Percentiles rank a stretch among this genome's conserved stretches.
phyloP scores from a whole-genome alignment of 2,113 vertebrate species.

The Potamarius usumacintae region DNA sequence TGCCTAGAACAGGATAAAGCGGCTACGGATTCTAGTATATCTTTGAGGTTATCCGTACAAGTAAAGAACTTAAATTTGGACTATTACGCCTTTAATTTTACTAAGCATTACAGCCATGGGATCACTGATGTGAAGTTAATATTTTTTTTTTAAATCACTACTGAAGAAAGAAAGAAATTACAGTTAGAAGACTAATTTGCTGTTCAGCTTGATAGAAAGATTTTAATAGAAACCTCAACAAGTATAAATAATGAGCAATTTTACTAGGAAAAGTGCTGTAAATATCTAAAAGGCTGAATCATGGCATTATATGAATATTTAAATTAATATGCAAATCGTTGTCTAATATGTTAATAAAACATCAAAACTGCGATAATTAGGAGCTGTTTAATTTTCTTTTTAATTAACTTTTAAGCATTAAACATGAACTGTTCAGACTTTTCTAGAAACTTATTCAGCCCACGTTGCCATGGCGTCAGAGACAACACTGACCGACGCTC shows the following conservation, averaged over 20 bases:
- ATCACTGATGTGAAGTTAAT: no score
- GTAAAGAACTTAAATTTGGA: background rate
- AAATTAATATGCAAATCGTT: background rate
- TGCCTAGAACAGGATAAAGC: no score
- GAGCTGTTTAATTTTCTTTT: background rate
- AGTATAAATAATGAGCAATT: background rate
- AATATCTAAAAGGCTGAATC: background rate
- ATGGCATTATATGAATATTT: background rate
- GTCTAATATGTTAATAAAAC: background rate
- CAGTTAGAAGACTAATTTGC: no score
- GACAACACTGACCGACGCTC: conserved; percentile 49
- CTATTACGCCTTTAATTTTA: background rate
- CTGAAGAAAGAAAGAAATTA: no score
- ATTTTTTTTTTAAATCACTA: no score
- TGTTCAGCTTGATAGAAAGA: no score
- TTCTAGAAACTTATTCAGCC: conserved; percentile 11
- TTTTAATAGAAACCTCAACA: background rate
- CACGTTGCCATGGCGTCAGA: conserved; percentile 61
- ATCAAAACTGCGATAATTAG: background rate
- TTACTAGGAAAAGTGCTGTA: background rate
- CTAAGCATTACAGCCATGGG: no score
- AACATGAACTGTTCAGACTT: background rate
- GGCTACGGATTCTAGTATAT: no score
- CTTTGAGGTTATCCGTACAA: background rate
- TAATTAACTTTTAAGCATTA: background rate